Evolutionary conservation across 2,797 vertebrate genomes (phyloP).

Genomic region (Setipinna tenuifilis): DNA sequence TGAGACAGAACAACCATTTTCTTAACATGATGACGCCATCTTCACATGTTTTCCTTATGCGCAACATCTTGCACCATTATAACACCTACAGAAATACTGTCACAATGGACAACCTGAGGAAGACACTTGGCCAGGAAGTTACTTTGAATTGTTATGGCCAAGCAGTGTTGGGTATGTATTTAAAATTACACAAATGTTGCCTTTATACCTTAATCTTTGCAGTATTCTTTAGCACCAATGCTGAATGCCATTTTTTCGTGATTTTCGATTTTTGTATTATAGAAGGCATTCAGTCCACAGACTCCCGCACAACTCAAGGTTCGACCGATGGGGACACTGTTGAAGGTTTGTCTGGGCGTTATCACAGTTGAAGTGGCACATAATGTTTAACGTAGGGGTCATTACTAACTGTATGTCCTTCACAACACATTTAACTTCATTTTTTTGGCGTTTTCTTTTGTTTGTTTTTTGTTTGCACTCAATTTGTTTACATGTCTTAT

Average conservation of each 20-base stretch:
- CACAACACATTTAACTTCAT: background rate
- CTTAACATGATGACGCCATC: no score
- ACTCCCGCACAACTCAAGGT: background rate
- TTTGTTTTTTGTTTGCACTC: background rate
- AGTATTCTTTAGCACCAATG: background rate
- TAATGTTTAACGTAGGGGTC: background rate
- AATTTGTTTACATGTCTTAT: no score
- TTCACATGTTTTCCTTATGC: no score
- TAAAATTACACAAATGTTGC: background rate
- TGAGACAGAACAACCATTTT: no score
- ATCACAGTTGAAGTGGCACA: background rate
- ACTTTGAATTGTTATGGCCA: background rate
- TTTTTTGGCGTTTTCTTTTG: no score
- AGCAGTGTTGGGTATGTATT: slow-evolving; percentile 8
- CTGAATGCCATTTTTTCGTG: background rate
- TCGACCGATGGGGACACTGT: background rate
- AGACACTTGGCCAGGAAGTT: background rate
- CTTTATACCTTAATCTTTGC: no score
- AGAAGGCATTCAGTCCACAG: background rate
- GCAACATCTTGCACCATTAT: no score
- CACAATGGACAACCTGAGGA: background rate
- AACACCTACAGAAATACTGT: no score
- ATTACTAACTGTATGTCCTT: background rate
- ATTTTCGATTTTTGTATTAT: background rate
- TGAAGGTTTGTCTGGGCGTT: background rate